Base-by-base conservation (phyloP, 2,888 invertebrate species). In the Erebia epiphron region DNA sequence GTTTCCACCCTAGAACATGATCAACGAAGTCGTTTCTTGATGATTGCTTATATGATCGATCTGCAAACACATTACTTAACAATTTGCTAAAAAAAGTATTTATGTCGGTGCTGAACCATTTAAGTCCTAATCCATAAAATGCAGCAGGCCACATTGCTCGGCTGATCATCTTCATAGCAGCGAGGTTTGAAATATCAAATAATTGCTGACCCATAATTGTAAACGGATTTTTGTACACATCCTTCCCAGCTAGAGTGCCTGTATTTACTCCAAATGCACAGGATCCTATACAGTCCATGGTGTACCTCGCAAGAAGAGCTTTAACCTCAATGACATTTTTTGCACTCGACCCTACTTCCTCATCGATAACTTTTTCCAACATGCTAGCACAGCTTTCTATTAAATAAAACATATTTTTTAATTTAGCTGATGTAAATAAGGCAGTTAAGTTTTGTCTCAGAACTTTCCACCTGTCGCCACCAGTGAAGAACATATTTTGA, bases 351-450 rank as follows among this genome's bases (percentile, higher is more conserved):
- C 74, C 74, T 10, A 61, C 16, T 66, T 75, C 73, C 1, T 80
- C 72, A 18, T 82, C 82, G 0, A 90, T 74, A 57, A 84, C 73
- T 0, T 76, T 78, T 64, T 88, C 87, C 2, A 88, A 82, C 0
- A 74, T 74, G 5, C 74, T 70, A 0, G 82, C 72, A 66, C 87
- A 86, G 11, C 85, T 82, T 66, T 82, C 79, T 11, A 90, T 82
- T 1, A 90, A 73, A 66, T 84, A 78, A 66, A 90, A 91, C 91
- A 91, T 91, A 18, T 83, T 87, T 71, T 84, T 90, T 82, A 90
- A 86, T 75, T 90, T 91, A 0, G 84, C 77, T 0, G 87, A 83
- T 0, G 91, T 83, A 74, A 91, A 91, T 0, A 90, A 65, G 0
- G 88, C 86, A 0, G 87, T 86, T 13, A 87, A 67, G 56, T 89